These are phyloP conservation scores for Anolis apletophallus DNA, from an alignment of 2,797 vertebrate genomes.

Conservation along the genomic window DNA sequence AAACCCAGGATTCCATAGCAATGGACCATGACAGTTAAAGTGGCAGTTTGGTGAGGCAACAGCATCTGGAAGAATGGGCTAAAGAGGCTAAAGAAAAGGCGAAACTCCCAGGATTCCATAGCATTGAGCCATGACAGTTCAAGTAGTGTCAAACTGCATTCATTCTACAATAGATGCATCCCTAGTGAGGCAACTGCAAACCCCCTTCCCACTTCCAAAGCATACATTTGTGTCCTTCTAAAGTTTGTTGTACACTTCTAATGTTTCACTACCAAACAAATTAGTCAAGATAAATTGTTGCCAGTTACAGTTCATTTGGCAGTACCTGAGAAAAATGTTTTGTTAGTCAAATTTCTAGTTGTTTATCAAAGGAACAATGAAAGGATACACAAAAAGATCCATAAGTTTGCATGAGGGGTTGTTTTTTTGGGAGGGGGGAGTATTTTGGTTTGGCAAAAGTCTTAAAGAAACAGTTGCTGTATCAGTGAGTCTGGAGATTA, in stretches of 20 bases:
- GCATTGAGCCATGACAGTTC: too few relatives aligned
- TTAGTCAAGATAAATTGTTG: background rate
- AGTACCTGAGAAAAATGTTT: background rate
- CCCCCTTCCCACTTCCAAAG: background rate
- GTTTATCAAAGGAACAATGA: background rate
- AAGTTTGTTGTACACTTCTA: background rate
- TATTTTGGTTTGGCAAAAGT: background rate
- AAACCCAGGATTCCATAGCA: too few relatives aligned
- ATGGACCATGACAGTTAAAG: too few relatives aligned
- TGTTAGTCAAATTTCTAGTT: conserved; percentile 7
- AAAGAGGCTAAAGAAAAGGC: too few relatives aligned
- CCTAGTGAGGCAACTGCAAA: background rate
- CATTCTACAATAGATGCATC: too few relatives aligned
- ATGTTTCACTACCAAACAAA: background rate
- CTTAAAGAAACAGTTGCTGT: background rate
- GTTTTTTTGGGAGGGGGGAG: background rate
- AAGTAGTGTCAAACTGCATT: too few relatives aligned
- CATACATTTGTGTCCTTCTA: background rate
- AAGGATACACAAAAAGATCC: background rate
- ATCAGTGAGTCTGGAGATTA: background rate
- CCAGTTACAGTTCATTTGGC: background rate
- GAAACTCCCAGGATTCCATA: too few relatives aligned
- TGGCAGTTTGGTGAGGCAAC: too few relatives aligned
- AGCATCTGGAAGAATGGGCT: too few relatives aligned
- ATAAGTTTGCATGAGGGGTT: background rate